These are phyloP conservation scores for Helicoverpa assulta DNA, from an alignment of 2,888 invertebrate genomes.

Conservation along the genomic window DNA sequence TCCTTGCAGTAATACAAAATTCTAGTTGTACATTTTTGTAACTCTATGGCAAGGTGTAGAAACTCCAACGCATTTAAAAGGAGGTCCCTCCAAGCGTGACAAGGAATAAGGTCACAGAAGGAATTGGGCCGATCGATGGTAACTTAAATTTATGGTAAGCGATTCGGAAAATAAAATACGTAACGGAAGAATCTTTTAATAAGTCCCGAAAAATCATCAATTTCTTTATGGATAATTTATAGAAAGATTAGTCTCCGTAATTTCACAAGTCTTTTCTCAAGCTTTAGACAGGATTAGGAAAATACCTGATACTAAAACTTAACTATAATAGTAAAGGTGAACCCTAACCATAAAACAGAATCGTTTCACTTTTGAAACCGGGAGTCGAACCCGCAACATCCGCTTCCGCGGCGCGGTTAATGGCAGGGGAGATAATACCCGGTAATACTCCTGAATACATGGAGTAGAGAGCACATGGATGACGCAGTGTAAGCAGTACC, in stretches of 20 bases:
- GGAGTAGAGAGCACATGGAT: constrained; percentile 17
- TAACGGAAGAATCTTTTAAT: constrained; percentile 13
- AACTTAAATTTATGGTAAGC: constrained; percentile 34
- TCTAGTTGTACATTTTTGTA: constrained; percentile 3
- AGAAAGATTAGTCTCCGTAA: not conserved
- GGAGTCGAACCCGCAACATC: constrained; percentile 59
- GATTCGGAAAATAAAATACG: constrained; percentile 23
- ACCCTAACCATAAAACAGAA: constrained; percentile 23
- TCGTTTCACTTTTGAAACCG: constrained; percentile 37
- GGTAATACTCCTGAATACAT: constrained; percentile 18
- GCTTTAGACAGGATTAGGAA: too few relatives aligned
- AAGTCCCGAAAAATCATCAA: not conserved
- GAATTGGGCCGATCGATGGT: constrained; percentile 47
- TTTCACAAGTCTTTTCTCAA: too few relatives aligned
- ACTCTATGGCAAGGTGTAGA: not conserved
- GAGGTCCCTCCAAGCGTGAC: constrained; percentile 26
- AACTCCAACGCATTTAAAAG: constrained; percentile 8
- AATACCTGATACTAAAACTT: not conserved
- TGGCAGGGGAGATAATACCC: constrained; percentile 39
- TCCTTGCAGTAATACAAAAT: not conserved
- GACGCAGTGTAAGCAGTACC: not conserved
- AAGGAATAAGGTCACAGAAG: constrained; percentile 42
- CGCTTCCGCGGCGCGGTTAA: constrained; percentile 59
- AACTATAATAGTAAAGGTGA: not conserved
- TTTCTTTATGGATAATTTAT: not conserved